These are phyloP conservation scores for Hydractinia echinata DNA, from an alignment of 30 jellyfish, hydroid and myxozoan species.

Conservation along the genomic window DNA sequence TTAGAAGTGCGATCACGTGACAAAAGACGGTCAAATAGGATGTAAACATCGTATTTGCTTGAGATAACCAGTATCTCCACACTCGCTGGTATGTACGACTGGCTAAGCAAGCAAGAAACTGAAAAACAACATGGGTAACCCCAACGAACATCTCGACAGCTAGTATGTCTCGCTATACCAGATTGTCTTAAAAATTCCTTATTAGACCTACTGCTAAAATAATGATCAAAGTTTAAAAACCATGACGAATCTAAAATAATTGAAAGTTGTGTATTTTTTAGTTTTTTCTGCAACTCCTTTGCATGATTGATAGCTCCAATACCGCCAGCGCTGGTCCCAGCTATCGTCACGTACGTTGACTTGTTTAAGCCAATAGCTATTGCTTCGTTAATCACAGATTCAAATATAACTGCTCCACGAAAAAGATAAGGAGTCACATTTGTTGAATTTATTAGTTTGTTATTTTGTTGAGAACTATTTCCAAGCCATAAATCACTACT, in stretches of 20 bases:
- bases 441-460: background rate
- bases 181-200: background rate
- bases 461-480: background rate
- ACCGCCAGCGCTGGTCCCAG: slow-evolving; percentile 98
- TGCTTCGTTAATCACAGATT: slow-evolving; percentile 45
- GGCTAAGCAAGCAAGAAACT: slow-evolving; percentile 52
- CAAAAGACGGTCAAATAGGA: slow-evolving; percentile 1
- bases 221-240: slow-evolving; percentile 54
- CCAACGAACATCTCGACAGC: slow-evolving; percentile 46
- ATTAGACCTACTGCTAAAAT: background rate
- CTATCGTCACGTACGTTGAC: slow-evolving; percentile 49
- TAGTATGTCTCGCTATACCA: slow-evolving; percentile 24
- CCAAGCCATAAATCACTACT: slow-evolving; percentile 97
- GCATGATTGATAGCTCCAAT: slow-evolving; percentile 70
- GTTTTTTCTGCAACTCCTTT: slow-evolving; percentile 7
- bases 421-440: slow-evolving; percentile 14
- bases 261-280: slow-evolving; percentile 19
- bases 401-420: slow-evolving; percentile 52
- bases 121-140: slow-evolving; percentile 88
- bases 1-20: background rate
- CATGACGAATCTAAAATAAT: slow-evolving; percentile 74
- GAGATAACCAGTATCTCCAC: slow-evolving; percentile 41
- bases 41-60: slow-evolving; percentile 61
- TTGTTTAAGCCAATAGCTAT: slow-evolving; percentile 35
- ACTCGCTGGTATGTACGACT: slow-evolving; percentile 35